Conservation (phyloP, 1,140 invertebrate genomes). For the Muscidifurax raptorellus region DNA sequence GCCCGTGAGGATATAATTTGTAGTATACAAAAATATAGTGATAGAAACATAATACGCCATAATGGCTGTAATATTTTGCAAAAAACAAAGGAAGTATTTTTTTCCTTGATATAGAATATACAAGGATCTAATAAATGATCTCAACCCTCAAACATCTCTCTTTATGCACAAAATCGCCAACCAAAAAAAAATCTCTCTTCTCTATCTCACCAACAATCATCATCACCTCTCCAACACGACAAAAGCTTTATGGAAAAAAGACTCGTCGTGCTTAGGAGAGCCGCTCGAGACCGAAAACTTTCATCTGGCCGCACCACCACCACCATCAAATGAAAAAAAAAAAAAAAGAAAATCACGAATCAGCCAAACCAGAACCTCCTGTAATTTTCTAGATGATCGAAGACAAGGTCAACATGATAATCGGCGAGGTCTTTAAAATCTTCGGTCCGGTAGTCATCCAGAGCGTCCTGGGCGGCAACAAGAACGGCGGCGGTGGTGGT, state of each 20-base stretch:
- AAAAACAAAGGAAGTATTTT: no score
- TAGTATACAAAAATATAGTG: no score
- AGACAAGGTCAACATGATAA: constrained; percentile 84
- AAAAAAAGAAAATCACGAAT: background rate
- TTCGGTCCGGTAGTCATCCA: constrained; percentile 81
- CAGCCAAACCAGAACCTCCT: constrained; percentile 12
- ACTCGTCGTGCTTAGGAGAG: background rate
- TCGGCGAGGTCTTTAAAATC: constrained; percentile 80
- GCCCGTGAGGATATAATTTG: no score
- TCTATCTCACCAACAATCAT: background rate
- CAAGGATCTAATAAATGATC: no score
- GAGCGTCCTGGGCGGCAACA: constrained; percentile 74
- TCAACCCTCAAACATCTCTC: background rate
- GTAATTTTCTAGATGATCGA: constrained; percentile 84
- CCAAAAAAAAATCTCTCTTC: background rate
- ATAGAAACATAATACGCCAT: no score
- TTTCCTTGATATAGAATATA: no score
- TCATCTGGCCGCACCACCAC: background rate
- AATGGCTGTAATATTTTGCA: no score
- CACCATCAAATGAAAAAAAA: background rate
- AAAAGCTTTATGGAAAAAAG: constrained; percentile 46
- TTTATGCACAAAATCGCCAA: background rate
- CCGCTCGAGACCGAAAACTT: background rate
- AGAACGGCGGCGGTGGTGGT: constrained; percentile 62
- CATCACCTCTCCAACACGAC: background rate